These are phyloP conservation scores for Theocolax elegans DNA, from an alignment of 1,140 invertebrate genomes.

Conservation along the genomic window DNA sequence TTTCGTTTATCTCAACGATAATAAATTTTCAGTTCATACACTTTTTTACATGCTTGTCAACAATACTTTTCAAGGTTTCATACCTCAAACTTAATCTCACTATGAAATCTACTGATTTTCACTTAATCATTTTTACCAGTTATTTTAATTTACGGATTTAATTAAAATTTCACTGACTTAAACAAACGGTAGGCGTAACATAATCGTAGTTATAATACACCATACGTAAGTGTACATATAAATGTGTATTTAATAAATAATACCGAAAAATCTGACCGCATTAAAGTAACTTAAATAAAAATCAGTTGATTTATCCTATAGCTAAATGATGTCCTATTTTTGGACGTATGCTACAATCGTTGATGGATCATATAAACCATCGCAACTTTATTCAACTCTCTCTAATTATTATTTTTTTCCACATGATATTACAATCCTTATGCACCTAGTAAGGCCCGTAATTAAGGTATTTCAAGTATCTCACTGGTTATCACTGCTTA, in stretches of 20 bases:
- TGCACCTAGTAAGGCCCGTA: slow-evolving; percentile 57
- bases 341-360: too few relatives aligned
- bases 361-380: slow-evolving; percentile 3
- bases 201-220: too few relatives aligned
- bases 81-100: background rate
- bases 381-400: background rate
- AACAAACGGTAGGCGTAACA: too few relatives aligned
- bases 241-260: too few relatives aligned
- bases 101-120: slow-evolving; percentile 12
- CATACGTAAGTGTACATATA: too few relatives aligned
- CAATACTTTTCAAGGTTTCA: background rate
- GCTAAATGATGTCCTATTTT: too few relatives aligned
- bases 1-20: slow-evolving; percentile 19
- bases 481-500: slow-evolving; percentile 48
- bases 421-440: slow-evolving; percentile 47
- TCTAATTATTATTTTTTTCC: slow-evolving; percentile 4
- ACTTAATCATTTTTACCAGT: background rate
- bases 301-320: background rate
- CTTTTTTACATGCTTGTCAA: background rate
- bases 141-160: too few relatives aligned
- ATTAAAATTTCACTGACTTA: too few relatives aligned
- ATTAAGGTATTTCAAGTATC: slow-evolving; percentile 49
- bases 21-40: slow-evolving; percentile 11
- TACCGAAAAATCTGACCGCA: too few relatives aligned
- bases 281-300: background rate